These are phyloP conservation scores for Acromyrmex heyeri DNA, from an alignment of 1,140 invertebrate genomes.

Conservation along the genomic window DNA sequence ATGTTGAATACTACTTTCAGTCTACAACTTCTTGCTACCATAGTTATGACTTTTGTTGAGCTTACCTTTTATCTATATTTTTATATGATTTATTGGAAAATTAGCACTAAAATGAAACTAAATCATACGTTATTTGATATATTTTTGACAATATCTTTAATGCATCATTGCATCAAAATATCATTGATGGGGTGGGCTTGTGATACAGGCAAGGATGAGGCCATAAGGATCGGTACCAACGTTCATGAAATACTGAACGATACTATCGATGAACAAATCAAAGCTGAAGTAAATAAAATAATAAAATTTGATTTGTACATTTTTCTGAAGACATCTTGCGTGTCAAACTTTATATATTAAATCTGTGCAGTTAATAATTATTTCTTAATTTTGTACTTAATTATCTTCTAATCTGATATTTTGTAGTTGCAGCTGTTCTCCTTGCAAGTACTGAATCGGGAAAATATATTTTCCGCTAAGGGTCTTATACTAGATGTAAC, in stretches of 20 bases:
- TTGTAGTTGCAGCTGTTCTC: constrained; percentile 76
- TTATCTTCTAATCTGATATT: constrained; percentile 43
- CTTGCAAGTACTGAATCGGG: constrained; percentile 76
- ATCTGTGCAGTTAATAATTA: neutral
- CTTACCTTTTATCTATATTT: no score
- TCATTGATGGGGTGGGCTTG: constrained; percentile 72
- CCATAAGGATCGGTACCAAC: constrained; percentile 68
- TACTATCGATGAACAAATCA: constrained; percentile 59
- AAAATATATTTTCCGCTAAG: constrained; percentile 74
- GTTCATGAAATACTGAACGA: constrained; percentile 77
- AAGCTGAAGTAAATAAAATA: no score
- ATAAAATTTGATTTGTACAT: no score
- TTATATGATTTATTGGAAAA: neutral
- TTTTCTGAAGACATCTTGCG: neutral
- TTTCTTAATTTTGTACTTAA: neutral
- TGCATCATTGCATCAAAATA: neutral
- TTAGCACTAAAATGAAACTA: neutral
- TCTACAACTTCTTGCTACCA: no score
- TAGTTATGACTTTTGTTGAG: no score
- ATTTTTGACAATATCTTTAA: neutral
- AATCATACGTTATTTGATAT: neutral
- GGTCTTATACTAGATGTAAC: constrained; percentile 68
- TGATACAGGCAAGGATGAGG: constrained; percentile 76
- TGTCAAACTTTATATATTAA: neutral
- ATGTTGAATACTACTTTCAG: no score